Percentiles rank a stretch among this genome's conserved stretches.
phyloP scores from a whole-genome alignment of 2,113 vertebrate genomes.

The Beaufortia kweichowensis region DNA sequence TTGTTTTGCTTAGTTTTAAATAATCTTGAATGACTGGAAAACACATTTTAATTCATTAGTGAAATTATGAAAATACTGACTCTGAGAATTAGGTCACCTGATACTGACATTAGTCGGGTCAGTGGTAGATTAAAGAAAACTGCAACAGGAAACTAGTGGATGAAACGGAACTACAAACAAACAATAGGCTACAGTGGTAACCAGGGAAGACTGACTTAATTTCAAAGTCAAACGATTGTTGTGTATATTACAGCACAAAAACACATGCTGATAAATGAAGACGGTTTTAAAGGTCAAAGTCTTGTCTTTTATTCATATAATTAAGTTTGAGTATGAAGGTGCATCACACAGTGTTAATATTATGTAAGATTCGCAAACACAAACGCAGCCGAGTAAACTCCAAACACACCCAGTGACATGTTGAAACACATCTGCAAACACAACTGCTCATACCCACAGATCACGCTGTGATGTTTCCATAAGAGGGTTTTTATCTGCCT shows the following conservation, averaged over 20 bases:
- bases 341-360: not conserved
- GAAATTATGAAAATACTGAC: not conserved
- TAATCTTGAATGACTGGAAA: not conserved
- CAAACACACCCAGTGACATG: not conserved
- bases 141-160: constrained; percentile 20
- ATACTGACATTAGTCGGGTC: too few species aligned
- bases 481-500: not conserved
- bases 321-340: not conserved
- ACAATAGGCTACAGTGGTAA: constrained; percentile 22
- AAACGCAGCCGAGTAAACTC: not conserved
- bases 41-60: not conserved
- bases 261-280: not conserved
- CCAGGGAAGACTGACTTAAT: not conserved
- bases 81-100: not conserved
- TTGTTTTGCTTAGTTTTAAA: too few species aligned
- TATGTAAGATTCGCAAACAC: not conserved
- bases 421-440: not conserved
- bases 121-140: not conserved
- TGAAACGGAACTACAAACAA: constrained; percentile 6
- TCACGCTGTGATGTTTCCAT: not conserved
- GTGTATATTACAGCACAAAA: not conserved
- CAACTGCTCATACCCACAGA: not conserved
- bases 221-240: not conserved
- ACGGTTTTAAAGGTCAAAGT: constrained; percentile 1
- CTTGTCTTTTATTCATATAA: constrained; percentile 8